Base-by-base conservation (phyloP, 2,888 invertebrate genomes). In the Leptopilina drosophilae region DNA sequence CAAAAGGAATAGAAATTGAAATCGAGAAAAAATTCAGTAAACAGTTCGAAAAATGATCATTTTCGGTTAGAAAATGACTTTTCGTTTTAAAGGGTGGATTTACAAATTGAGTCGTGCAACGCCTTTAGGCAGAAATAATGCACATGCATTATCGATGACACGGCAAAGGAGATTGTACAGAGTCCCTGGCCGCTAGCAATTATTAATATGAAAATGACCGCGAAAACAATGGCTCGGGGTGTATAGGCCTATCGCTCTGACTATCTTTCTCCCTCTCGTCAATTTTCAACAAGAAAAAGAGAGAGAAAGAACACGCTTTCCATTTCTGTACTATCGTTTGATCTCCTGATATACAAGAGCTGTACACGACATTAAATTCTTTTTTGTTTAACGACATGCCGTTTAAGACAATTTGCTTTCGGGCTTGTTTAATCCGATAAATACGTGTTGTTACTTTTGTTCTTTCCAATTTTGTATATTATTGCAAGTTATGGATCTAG, bases 91-190 rank as follows among this genome's bases (percentile, higher is more conserved):
- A 12, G 56, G 33, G 33, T 33, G 20, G 8, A n/a, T 14, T 26
- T 64, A 64, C 64, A 64, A 64, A 40, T 64, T 64, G 77, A 77
- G 62, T 76, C 66, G 73, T 79, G 80, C 79, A 79, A 77, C 79
- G 81, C 80, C 77, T 73, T 33, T 69, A 65, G 77, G 77, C 78
- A 15, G 46, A 53, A 76, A 80, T 77, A 79, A 82, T 79, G 82
- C 80, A 77, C 84, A 82, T 84, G 83, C 82, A 83, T 84, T 85
- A 84, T 84, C 83, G 83, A 84, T 84, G 84, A 83, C 84, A 84
- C 82, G 83, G 82, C 83, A 75, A 49, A 81, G 79, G 75, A 62
- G 82, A 84, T 84, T 80, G 83, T 84, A 81, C 83, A 81, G 75
- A 84, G 82, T 81, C 80, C 83, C 79, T 82, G 82, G 80, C 80